Evolutionary conservation across 2,888 invertebrate genomes (phyloP).

Genomic region (Maniola hyperantus): DNA sequence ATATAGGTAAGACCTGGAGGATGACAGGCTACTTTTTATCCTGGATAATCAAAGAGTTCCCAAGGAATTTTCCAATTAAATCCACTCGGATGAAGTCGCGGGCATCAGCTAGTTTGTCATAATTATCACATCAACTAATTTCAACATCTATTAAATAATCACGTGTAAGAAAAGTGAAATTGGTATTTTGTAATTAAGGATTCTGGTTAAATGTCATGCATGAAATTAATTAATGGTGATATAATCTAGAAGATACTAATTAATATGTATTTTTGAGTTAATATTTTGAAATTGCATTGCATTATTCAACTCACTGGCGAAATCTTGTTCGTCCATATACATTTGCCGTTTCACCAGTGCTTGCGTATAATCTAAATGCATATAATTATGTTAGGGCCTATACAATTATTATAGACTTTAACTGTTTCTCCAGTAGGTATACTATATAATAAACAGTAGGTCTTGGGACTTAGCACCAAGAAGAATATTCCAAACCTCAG

Average conservation of each 20-base stretch:
- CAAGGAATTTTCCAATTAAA: no score
- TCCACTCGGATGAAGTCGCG: no score
- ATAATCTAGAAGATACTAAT: constrained; percentile 2
- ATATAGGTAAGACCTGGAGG: no score
- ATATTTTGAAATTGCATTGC: neutral
- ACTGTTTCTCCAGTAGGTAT: no score
- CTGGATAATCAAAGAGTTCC: no score
- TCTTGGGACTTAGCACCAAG: no score
- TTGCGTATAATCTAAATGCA: no score
- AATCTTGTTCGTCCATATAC: neutral
- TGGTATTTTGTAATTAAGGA: constrained; percentile 2
- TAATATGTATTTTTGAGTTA: neutral
- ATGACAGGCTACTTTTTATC: no score
- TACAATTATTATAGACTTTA: no score
- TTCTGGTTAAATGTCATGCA: constrained; percentile 6
- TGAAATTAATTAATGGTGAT: neutral
- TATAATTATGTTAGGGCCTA: no score
- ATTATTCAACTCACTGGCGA: neutral
- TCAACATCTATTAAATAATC: constrained; percentile 20
- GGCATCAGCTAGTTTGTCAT: neutral
- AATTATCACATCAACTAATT: neutral
- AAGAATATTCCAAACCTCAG: no score
- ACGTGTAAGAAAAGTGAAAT: constrained; percentile 10
- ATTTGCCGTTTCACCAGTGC: neutral
- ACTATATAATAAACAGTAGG: no score